Conservation (phyloP, 2,888 invertebrate genomes). For the Trachelus troglodyta region DNA sequence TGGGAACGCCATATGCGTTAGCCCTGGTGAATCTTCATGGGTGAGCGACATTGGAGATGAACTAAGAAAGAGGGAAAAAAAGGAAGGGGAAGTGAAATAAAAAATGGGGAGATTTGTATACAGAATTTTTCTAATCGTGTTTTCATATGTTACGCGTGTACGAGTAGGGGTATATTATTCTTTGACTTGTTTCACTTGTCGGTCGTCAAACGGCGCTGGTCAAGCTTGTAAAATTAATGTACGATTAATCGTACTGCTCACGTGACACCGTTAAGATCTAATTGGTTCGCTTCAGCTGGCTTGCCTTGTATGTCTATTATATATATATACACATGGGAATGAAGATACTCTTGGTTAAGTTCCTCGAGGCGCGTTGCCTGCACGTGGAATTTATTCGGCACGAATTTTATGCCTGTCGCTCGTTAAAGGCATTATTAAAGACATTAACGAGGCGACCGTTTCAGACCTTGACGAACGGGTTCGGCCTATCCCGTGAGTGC, state of each 20-base stretch:
- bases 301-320: neutral
- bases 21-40: slow-evolving; percentile 3
- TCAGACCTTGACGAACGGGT: neutral
- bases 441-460: neutral
- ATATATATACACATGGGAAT: neutral
- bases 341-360: neutral
- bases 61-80: neutral
- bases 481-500: neutral
- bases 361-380: neutral
- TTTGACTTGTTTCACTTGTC: neutral
- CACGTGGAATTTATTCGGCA: neutral
- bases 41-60: neutral
- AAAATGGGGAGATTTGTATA: neutral
- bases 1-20: slow-evolving; percentile 34
- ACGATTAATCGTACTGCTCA: neutral
- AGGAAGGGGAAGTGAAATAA: neutral
- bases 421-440: neutral
- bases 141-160: neutral
- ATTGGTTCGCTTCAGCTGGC: neutral
- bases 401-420: neutral
- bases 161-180: neutral
- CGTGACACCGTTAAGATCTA: neutral
- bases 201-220: neutral
- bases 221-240: neutral
- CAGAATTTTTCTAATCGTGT: neutral